A percentile compares a stretch with the other conserved stretches of the same genome.
Conservation (phyloP, 2,888 invertebrate genomes). For the Andrena camellia region DNA sequence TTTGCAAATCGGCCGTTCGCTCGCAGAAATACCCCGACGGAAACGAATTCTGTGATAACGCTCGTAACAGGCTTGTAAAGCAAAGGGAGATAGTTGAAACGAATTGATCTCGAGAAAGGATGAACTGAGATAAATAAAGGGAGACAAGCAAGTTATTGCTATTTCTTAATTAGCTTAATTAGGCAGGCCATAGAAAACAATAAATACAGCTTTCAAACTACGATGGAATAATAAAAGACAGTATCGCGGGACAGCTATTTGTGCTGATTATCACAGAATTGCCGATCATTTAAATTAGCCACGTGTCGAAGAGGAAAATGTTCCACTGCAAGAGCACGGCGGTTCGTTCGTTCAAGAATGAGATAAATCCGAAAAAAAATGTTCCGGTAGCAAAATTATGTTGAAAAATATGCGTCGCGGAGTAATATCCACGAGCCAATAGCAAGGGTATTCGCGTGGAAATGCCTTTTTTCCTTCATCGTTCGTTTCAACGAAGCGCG, state of each 20-base stretch:
- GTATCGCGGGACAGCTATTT: slow-evolving; percentile 33
- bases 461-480: slow-evolving; percentile 20
- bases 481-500: slow-evolving; percentile 12
- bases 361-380: slow-evolving; percentile 46
- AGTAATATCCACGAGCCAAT: slow-evolving; percentile 33
- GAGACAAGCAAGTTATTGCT: background rate
- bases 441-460: slow-evolving; percentile 24
- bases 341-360: slow-evolving; percentile 4
- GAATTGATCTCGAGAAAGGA: background rate
- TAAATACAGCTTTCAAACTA: background rate
- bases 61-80: background rate
- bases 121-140: background rate
- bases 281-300: slow-evolving; percentile 37
- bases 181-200: slow-evolving; percentile 4
- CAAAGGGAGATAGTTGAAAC: background rate
- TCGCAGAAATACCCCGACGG: slow-evolving; percentile 19
- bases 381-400: slow-evolving; percentile 53
- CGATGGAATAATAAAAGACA: slow-evolving; percentile 19
- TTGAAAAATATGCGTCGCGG: slow-evolving; percentile 43
- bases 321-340: slow-evolving; percentile 27
- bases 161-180: background rate
- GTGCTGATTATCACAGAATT: slow-evolving; percentile 69
- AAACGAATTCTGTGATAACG: slow-evolving; percentile 56
- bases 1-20: background rate
- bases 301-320: slow-evolving; percentile 2